A percentile compares a stretch with the other conserved stretches of the same genome.
Conservation (phyloP, 2,797 vertebrate genomes). For the Xenops minutus region DNA sequence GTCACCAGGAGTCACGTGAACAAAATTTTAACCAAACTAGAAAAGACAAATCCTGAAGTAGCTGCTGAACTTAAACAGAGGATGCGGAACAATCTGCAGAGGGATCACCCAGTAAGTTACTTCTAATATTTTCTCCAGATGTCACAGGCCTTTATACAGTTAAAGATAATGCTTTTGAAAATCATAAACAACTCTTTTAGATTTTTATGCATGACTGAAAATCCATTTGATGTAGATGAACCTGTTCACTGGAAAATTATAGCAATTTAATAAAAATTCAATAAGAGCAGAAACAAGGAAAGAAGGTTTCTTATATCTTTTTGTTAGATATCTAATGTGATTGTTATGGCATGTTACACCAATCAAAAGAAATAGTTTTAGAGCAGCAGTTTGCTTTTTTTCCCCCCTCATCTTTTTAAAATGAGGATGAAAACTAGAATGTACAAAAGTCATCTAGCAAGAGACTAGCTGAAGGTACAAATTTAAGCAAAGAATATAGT, state of each 20-base stretch:
- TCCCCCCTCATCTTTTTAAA: slow-evolving; percentile 68
- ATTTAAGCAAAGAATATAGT: slow-evolving; percentile 70
- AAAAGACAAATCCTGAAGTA: slow-evolving; percentile 77
- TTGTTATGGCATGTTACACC: slow-evolving; percentile 73
- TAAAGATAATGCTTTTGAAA: slow-evolving; percentile 67
- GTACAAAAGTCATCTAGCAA: slow-evolving; percentile 71
- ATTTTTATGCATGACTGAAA: slow-evolving; percentile 76
- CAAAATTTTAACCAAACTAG: slow-evolving; percentile 76
- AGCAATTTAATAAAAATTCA: slow-evolving; percentile 78
- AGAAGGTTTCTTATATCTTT: slow-evolving; percentile 73
- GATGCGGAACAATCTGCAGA: slow-evolving; percentile 77
- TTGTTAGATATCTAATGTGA: slow-evolving; percentile 71
- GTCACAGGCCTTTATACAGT: slow-evolving; percentile 51
- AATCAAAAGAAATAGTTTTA: slow-evolving; percentile 74
- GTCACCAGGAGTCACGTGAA: slow-evolving; percentile 81
- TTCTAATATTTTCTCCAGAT: slow-evolving; percentile 56
- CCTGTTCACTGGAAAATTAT: slow-evolving; percentile 78
- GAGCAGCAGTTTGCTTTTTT: slow-evolving; percentile 69
- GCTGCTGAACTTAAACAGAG: slow-evolving; percentile 77
- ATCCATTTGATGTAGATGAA: slow-evolving; percentile 76
- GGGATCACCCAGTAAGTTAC: slow-evolving; percentile 90
- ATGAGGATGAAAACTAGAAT: slow-evolving; percentile 69
- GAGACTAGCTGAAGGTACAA: slow-evolving; percentile 66
- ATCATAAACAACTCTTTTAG: slow-evolving; percentile 68
- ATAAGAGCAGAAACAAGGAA: slow-evolving; percentile 71